A percentile compares a stretch with the other conserved stretches of the same genome.
These are phyloP conservation scores for Camelus dromedarius DNA, from an alignment of 2,113 vertebrate genomes.

Conservation along the genomic window DNA sequence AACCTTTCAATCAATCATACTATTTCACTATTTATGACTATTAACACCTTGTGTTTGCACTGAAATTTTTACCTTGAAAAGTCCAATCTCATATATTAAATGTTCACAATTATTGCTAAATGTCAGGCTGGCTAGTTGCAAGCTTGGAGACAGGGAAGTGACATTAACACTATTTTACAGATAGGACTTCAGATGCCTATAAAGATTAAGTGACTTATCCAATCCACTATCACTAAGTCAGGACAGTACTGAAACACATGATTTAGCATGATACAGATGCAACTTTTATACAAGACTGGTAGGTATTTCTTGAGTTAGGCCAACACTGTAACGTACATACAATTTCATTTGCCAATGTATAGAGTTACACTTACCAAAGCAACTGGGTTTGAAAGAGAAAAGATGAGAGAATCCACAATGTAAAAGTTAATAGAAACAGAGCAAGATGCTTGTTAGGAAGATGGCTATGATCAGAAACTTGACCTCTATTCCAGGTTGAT, in stretches of 20 bases:
- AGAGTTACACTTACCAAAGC: not conserved
- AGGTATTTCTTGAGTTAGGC: not conserved
- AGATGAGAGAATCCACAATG: not conserved
- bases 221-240: not conserved
- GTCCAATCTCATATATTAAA: not conserved
- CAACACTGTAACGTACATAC: not conserved
- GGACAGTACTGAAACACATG: not conserved
- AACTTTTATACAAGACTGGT: not conserved
- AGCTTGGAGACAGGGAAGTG: not conserved
- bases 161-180: not conserved
- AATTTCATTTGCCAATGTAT: not conserved
- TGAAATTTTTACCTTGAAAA: conserved; percentile 41
- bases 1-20: not conserved
- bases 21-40: conserved; percentile 27
- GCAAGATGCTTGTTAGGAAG: not conserved
- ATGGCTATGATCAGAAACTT: conserved; percentile 31
- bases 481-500: not conserved
- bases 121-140: not conserved
- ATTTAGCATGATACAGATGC: not conserved
- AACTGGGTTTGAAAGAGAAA: conserved; percentile 26
- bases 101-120: not conserved
- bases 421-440: not conserved
- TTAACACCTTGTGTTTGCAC: not conserved
- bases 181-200: not conserved
- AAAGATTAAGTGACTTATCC: not conserved